Base-by-base conservation (phyloP, 2,888 invertebrate species). In the Himalopsyche anomala region DNA sequence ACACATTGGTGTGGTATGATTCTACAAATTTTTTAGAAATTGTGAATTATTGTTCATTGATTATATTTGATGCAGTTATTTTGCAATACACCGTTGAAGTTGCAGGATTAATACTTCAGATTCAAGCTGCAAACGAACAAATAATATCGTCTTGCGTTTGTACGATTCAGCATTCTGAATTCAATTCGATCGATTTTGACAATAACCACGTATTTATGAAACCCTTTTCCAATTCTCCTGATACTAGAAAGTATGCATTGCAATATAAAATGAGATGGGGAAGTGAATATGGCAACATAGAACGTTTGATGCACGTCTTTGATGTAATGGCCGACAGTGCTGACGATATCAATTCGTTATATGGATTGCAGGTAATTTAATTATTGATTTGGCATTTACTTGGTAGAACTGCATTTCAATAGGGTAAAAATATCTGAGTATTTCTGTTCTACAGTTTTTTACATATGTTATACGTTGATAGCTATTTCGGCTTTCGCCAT, bases 31-130 rank as follows among this genome's bases (percentile, higher is more conserved):
- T 11, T 9, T 11, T 62, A 19, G 19, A 62, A 6, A 28, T 19
- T 62, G 1, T 6, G 11, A 62, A 62, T 28, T 62, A 62, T 11
- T 19, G 6, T 62, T 62, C 12, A 3, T 28, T 62, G 28, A n/a
- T 62, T 62, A 19, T 62, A n/a, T 62, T 62, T 4, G 62, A 62
- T 62, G 62, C 62, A 62, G n/a, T 62, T 62, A 62, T 28, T 19
- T 28, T 62, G 62, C n/a, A 62, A 62, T 62, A 62, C 28, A 11
- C 62, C 4, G 15, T 62, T n/a, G 62, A 62, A 28, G 62, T 62
- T 5, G 9, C 28, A 19, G 11, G 5, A 19, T 11, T 28, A 5
- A 28, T 62, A n/a, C n/a, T 19, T 0, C 19, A 62, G 15, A 19
- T 62, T 62, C 62, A 62, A 4, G 62, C 28, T 19, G 9, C 19